Base-by-base conservation (phyloP, 2,888 invertebrate species). In the Drosophila mimetica region DNA sequence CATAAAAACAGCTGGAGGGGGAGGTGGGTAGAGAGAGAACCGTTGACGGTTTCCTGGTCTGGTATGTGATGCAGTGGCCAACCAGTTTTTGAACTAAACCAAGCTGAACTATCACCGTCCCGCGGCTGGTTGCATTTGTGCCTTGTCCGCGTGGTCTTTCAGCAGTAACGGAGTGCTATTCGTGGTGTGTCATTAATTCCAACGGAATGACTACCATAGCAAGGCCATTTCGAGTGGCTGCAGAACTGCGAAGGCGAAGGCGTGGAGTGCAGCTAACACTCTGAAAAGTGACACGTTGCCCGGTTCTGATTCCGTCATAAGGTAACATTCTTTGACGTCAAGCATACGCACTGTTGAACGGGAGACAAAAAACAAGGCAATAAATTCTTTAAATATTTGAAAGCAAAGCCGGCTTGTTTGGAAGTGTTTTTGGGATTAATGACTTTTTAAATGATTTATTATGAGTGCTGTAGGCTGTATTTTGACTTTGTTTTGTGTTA, bases 131-230 rank as follows among this genome's bases (percentile, higher is more conserved):
- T 58, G 73, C 42, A 54, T 42, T 66, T 34, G n/a, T 53, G 54
- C 20, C 32, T 14, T 30, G 58, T 54, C 42, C 50, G 51, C 64
- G 41, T 53, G 44, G 41, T 48, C 22, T 55, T 66, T 47, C 74
- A 58, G 70, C 81, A 63, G 65, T 76, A 81, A 75, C 86, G 73
- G 88, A n/a, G 61, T 61, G 74, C 60, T 44, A 61, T 63, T 72
- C 51, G 64, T 39, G 61, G 57, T 61, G 57, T 57, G 67, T 51
- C 55, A 76, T 75, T 79, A 70, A 64, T 70, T 58, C 48, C 74
- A 71, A 47, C 28, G 71, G 34, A 72, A 51, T 51, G 42, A 58
- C 77, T 71, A 60, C 64, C 63, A n/a, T n/a, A n/a, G 51, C 88
- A 82, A 88, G 81, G 81, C 84, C 81, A 86, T 48, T 64, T 11